These are phyloP conservation scores for Poeciliopsis occidentalis DNA, from an alignment of 2,113 vertebrate species.

Conservation along the genomic window DNA sequence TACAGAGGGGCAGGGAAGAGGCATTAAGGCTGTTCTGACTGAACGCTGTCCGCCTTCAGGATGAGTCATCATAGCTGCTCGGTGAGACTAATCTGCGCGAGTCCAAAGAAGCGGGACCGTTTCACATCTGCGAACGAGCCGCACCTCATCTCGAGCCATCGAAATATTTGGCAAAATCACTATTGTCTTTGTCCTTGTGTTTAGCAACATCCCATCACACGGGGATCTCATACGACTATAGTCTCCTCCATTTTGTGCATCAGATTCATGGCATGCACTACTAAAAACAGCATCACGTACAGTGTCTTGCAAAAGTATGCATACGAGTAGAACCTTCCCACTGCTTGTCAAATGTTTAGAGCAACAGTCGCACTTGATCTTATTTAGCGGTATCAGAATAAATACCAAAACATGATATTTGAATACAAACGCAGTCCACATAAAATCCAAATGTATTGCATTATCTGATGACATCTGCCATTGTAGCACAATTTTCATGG, in stretches of 20 bases:
- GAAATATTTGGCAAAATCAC: conserved; percentile 57
- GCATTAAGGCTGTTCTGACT: conserved; percentile 72
- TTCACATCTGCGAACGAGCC: conserved; percentile 4
- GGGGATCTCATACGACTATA: conserved; percentile 15
- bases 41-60: conserved; percentile 62
- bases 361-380: not conserved
- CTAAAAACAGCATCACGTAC: not conserved
- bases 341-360: not conserved
- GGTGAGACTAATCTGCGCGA: conserved; percentile 40
- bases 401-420: not conserved
- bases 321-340: not conserved
- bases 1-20: conserved; percentile 68
- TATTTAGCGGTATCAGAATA: not conserved
- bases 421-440: not conserved
- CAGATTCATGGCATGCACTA: conserved; percentile 6
- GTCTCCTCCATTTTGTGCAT: conserved; percentile 9
- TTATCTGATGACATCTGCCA: no score
- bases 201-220: not conserved
- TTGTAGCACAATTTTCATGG: no score
- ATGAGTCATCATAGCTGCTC: conserved; percentile 33
- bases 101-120: conserved; percentile 9
- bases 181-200: conserved; percentile 3
- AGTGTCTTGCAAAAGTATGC: not conserved
- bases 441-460: not conserved
- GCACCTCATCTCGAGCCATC: conserved; percentile 19